Evolutionary conservation across 2,797 vertebrate species (phyloP), one percentile per base, ranked within the genome.

Genomic region (Enteromius anoplus): DNA sequence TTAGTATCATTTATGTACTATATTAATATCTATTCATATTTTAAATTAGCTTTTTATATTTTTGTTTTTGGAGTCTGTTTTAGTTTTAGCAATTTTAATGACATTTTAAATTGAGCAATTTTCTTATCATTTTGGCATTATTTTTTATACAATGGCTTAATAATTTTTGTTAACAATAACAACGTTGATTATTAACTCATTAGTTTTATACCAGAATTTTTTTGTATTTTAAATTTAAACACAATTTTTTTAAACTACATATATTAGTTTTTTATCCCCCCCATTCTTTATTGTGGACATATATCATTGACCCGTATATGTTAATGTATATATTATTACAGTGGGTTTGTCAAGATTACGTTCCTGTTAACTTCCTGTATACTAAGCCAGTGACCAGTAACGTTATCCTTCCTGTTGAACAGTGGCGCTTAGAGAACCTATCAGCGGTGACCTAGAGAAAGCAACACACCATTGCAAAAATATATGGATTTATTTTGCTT

Each of bases 401-500:
- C 76, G 19, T 55, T 76, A 66, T 78, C 40, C 82, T 66, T 51
- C 32, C 2, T 17, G 1, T 73, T 15, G 37, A 70, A 76, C 77
- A 53, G 77, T 77, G 58, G 65, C 0, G 62, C 82, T 68, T 21
- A 69, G 76, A 58, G 60, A 58, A 53, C 53, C 60, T 66, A 75
- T 86, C 78, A 72, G 60, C 17, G 19, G 23, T 42, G 70, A 70
- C 81, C 66, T 62, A 72, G 45, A 47, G 40, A 80, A 84, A 58
- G 78, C 37, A 81, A 82, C 42, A 47, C 75, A 26, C 58, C 51
- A 65, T 47, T 70, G 81, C 68, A 29, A 6, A 73, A 77, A 66
- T 58, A 45, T 64, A 62, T 73, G 68, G 84, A 47, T 86, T 86
- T 83, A 78, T 84, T 88, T 84, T 84, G 65, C 85, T 81, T 87